These are phyloP conservation scores for Periparus ater DNA, from an alignment of 2,797 vertebrate genomes.

Conservation along the genomic window DNA sequence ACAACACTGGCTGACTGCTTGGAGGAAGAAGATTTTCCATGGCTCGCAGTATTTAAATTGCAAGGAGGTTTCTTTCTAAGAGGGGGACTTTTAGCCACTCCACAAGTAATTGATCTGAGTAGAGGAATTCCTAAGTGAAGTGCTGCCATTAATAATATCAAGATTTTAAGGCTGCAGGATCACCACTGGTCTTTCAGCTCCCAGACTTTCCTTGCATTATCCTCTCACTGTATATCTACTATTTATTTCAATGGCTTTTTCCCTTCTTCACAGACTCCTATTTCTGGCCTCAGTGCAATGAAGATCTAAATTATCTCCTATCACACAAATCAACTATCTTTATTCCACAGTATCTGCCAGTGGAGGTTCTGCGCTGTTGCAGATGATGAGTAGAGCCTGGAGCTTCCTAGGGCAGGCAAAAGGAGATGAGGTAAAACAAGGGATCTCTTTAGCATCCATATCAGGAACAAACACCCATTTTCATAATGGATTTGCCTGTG, in stretches of 20 bases:
- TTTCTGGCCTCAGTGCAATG: not conserved
- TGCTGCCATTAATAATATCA: not conserved
- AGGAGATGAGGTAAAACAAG: not conserved
- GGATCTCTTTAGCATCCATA: not conserved
- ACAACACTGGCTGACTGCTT: not conserved
- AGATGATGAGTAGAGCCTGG: not conserved
- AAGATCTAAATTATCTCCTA: not conserved
- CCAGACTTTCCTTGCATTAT: not conserved
- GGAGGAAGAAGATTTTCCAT: not conserved
- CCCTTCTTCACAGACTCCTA: not conserved
- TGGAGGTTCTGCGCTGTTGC: not conserved
- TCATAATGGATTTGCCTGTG: conserved; percentile 4
- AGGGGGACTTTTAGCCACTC: not conserved
- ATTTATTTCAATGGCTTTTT: not conserved
- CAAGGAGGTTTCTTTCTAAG: not conserved
- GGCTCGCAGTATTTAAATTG: not conserved
- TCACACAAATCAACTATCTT: not conserved
- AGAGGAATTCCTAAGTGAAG: not conserved
- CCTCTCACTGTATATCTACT: not conserved
- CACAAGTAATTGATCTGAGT: not conserved
- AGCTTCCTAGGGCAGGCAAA: not conserved
- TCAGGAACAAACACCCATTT: not conserved
- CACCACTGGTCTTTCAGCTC: not conserved
- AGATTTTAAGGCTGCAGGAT: not conserved
- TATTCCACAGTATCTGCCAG: not conserved